Evolutionary conservation across 1,140 invertebrate species (phyloP), one percentile per base, ranked within the genome.

Genomic region (Muscidifurax raptorellus): DNA sequence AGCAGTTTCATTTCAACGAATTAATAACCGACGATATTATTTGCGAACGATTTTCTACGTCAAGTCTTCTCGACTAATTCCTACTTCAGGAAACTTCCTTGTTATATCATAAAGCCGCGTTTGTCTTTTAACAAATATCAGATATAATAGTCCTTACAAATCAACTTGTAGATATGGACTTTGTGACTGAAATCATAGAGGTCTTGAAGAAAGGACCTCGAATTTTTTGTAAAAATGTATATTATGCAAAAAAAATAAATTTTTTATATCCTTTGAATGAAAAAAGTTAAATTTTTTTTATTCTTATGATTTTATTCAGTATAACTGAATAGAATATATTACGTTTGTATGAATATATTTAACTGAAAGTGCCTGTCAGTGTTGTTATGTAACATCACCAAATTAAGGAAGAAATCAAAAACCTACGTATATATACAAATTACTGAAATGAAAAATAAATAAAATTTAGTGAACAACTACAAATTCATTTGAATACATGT

Each of bases 221-320:
- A 85, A 69, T 81, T 85, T 77, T 82, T 85, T 85, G 79, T 85
- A 85, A 85, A 85, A 85, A 81, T 85, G 79, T 85, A 85, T 85
- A 85, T 80, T 80, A 76, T 76, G 59, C 78, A 80, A 80, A 76
- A 22, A 76, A 47, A 84, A 84, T 84, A 84, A 84, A 84, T 84
- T 84, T 84, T 84, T 72, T 84, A 84, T 75, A 80, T 74, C 67
- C 47, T 84, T 75, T 80, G 67, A 84, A 74, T 59, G 18, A 76
- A 69, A n/a, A 69, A 40, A 36, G 30, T 71, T 64, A 28, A 36
- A 36, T 15, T 78, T 84, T 84, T 59, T 80, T 80, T 18, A 59
- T 80, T 83, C 72, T 30, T 28, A 80, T 84, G 15, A 36, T 74
- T 80, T 74, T 40, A 30, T 71, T 80, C 64, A 78, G 64, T 83